Evolutionary conservation across 2,797 vertebrate genomes (phyloP), one percentile per base, ranked within the genome.

Genomic region (Premnoplex brunnescens): DNA sequence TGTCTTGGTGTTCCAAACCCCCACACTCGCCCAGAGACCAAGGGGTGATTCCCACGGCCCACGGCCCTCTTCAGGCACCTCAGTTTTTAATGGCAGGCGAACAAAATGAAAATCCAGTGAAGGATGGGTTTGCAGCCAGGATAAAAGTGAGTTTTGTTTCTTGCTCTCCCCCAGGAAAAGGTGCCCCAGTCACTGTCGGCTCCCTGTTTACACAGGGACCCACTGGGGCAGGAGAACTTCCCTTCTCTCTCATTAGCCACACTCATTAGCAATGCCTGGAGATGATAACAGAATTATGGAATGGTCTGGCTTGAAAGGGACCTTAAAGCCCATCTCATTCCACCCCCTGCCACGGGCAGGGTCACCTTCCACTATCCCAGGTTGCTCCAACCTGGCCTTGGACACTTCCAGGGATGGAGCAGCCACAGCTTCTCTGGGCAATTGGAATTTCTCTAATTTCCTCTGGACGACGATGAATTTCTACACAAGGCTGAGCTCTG

Each of bases 21-120:
- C 46, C 7, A 5, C 34, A 15, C 37, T 89, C 0, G 0, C 60
- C 60, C 0, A 0, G 48, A 58, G 36, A 55, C 28, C 16, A 2
- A 24, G 91, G 77, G 66, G 9, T 20, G 54, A 12, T 21, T 56
- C 84, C 93, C 89, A 37, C 0, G 4, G 30, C 78, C 49, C 55
- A 7, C 0, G 0, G 18, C 39, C 76, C 72, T 59, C 71, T 27
- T 85, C 2, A 54, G 16, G 48, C 63, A 24, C 23, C 73, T 91
- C 28, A 1, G 26, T 5, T 28, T 69, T 41, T 22, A 85, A 28
- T 6, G 51, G 12, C 66, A 78, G 46, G 18, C 55, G 67, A 87
- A 48, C 36, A n/a, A 80, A 95, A 67, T 4, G 32, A 63, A 89
- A 88, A 89, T 7, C 28, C 32, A 41, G 2, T 13, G 16, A 52